Percentiles rank a stretch among this genome's conserved stretches.
Conservation (phyloP, 23 tunicate species). For the Halocynthia aurantium region DNA sequence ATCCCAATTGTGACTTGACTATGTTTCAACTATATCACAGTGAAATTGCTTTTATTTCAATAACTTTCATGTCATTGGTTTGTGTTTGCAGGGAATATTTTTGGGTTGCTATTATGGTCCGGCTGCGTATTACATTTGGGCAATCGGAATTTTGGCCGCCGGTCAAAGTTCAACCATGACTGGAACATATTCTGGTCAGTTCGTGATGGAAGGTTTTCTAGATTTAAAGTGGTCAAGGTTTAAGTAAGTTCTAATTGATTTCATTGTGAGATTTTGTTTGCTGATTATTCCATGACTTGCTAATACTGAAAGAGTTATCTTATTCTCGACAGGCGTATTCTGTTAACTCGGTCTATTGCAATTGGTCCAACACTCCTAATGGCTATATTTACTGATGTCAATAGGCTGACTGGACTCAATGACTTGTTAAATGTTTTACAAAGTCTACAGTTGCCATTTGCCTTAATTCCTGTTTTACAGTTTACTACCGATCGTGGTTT, state of each 20-base stretch:
- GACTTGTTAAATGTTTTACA: conserved; percentile 85
- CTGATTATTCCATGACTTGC: too few species aligned
- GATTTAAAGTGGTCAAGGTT: conserved; percentile 82
- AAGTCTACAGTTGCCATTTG: conserved; percentile 86
- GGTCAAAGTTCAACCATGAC: conserved; percentile 98
- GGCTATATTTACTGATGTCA: conserved; percentile 75
- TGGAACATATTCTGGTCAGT: conserved; percentile 92
- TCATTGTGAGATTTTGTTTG: too few species aligned
- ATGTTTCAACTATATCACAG: too few species aligned
- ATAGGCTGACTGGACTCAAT: conserved; percentile 55
- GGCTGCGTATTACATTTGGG: conserved; percentile 94
- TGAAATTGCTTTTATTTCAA: too few species aligned
- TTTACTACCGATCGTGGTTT: conserved; percentile 52
- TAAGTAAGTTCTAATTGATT: not conserved
- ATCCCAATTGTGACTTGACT: too few species aligned
- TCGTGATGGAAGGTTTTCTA: conserved; percentile 96
- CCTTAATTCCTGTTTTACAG: conserved; percentile 74
- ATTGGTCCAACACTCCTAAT: conserved; percentile 81
- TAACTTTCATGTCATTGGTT: too few species aligned
- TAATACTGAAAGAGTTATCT: too few species aligned
- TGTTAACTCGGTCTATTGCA: conserved; percentile 83
- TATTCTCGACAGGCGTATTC: conserved; percentile 18
- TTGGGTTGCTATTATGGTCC: conserved; percentile 84
- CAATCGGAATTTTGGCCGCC: conserved; percentile 93
- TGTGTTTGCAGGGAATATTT: conserved; percentile 30